Conservation (phyloP, 53 echinoderm and acorn worm species). For the Arbacia lixula region DNA sequence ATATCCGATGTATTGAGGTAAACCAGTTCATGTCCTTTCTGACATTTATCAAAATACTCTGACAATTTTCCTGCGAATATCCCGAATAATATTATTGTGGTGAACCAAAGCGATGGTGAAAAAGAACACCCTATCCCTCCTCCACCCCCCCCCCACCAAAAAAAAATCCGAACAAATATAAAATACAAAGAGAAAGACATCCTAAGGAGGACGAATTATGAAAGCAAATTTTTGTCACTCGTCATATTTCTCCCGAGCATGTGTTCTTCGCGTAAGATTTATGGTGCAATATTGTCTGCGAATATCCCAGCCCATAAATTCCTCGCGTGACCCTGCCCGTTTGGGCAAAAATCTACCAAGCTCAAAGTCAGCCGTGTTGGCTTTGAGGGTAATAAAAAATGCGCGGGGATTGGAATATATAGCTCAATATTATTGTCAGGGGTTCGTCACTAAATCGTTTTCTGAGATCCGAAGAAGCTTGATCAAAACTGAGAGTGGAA, state of each 20-base stretch:
- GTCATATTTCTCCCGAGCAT: conserved; percentile 40
- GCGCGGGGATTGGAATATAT: too few relatives aligned
- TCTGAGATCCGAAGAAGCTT: not conserved
- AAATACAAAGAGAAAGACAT: too few relatives aligned
- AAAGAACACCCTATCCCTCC: too few relatives aligned
- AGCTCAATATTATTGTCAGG: not conserved
- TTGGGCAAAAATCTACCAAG: not conserved
- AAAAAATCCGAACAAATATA: too few relatives aligned
- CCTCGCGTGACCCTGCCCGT: conserved; percentile 27
- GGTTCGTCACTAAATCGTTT: conserved; percentile 24
- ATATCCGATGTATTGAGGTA: too few relatives aligned
- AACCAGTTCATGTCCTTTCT: too few relatives aligned
- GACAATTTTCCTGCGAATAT: too few relatives aligned
- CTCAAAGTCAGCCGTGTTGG: not conserved
- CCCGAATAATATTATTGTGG: too few relatives aligned
- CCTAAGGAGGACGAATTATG: conserved; percentile 8
- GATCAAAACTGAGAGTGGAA: conserved; percentile 30
- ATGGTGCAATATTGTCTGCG: conserved; percentile 34
- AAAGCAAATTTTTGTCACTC: conserved; percentile 21
- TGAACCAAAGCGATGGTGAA: too few relatives aligned
- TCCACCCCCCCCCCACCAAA: too few relatives aligned
- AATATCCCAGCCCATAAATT: conserved; percentile 47
- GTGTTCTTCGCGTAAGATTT: conserved; percentile 32
- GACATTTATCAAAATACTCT: too few relatives aligned
- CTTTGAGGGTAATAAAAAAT: conserved; percentile 28